Evolutionary conservation across 2,113 vertebrate genomes (phyloP).

Genomic region (Regulus satrapa): DNA sequence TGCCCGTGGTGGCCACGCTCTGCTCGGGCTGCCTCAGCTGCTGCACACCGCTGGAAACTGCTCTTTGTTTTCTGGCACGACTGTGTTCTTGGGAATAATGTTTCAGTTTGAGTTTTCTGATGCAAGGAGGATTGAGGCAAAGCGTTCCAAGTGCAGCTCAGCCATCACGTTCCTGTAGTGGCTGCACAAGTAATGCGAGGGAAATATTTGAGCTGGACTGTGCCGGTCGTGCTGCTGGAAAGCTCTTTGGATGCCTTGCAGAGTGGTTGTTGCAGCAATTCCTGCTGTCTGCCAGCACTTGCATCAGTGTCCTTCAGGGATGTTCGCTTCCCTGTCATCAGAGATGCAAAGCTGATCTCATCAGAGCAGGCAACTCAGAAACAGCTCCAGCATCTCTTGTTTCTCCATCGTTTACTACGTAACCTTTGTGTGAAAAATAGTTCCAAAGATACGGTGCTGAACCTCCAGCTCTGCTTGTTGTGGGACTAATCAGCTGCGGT

Average conservation of each 20-base stretch:
- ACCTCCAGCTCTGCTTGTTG: not conserved
- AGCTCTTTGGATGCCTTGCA: not conserved
- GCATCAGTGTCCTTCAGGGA: not conserved
- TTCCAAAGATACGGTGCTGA: not conserved
- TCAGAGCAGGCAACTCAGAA: not conserved
- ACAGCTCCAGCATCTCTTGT: not conserved
- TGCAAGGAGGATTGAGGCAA: not conserved
- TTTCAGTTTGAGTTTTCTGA: not conserved
- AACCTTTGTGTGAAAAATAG: not conserved
- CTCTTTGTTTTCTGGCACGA: not conserved
- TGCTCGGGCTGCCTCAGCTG: not conserved
- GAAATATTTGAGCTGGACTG: not conserved
- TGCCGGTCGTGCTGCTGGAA: not conserved
- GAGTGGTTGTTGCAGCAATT: not conserved
- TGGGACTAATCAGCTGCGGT: not conserved
- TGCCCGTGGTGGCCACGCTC: accelerated
- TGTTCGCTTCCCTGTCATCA: not conserved
- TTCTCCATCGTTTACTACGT: not conserved
- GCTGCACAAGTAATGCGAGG: not conserved
- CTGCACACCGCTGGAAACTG: not conserved
- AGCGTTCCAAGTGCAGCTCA: not conserved
- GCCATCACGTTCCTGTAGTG: not conserved
- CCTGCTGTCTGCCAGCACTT: not conserved
- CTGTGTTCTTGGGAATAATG: not conserved
- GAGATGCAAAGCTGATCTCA: not conserved